Conservation (phyloP, 2,888 invertebrate species). For the Nephrotoma flavescens region DNA sequence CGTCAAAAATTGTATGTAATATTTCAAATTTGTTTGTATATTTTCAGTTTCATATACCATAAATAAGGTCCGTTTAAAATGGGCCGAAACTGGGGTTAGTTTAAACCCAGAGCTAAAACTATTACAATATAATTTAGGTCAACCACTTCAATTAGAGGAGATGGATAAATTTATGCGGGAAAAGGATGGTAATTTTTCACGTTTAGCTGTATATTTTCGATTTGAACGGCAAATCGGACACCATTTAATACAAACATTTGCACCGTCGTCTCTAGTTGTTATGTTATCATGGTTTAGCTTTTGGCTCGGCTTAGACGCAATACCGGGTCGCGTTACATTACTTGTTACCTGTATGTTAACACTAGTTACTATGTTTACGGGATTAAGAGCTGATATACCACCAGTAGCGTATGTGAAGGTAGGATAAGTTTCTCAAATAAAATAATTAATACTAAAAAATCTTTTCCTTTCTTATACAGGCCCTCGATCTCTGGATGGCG, state of each 20-base stretch:
- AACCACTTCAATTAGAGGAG: slow-evolving; percentile 55
- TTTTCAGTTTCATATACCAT: slow-evolving; percentile 62
- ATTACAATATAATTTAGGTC: slow-evolving; percentile 62
- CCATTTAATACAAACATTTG: slow-evolving; percentile 72
- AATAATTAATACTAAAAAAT: neutral
- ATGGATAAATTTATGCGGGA: slow-evolving; percentile 59
- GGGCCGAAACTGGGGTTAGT: slow-evolving; percentile 60
- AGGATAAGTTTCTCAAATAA: slow-evolving; percentile 9
- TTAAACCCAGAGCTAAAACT: slow-evolving; percentile 67
- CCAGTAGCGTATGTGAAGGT: slow-evolving; percentile 81
- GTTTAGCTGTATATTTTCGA: slow-evolving; percentile 60
- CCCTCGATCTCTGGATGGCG: slow-evolving; percentile 77
- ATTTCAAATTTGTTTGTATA: too few relatives aligned
- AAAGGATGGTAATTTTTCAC: slow-evolving; percentile 68
- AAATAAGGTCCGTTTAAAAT: slow-evolving; percentile 56
- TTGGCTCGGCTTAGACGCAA: slow-evolving; percentile 71
- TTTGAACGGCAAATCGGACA: slow-evolving; percentile 76
- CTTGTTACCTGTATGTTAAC: slow-evolving; percentile 74
- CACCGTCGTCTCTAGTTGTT: slow-evolving; percentile 68
- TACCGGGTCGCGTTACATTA: slow-evolving; percentile 66
- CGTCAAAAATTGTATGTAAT: too few relatives aligned
- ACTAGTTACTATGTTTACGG: slow-evolving; percentile 74
- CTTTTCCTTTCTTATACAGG: slow-evolving; percentile 33
- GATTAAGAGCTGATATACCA: slow-evolving; percentile 64
- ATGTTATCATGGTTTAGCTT: slow-evolving; percentile 80